Evolutionary conservation across 2,888 invertebrate genomes (phyloP), one percentile per base, ranked within the genome.

Genomic region (Odiellus spinosus): DNA sequence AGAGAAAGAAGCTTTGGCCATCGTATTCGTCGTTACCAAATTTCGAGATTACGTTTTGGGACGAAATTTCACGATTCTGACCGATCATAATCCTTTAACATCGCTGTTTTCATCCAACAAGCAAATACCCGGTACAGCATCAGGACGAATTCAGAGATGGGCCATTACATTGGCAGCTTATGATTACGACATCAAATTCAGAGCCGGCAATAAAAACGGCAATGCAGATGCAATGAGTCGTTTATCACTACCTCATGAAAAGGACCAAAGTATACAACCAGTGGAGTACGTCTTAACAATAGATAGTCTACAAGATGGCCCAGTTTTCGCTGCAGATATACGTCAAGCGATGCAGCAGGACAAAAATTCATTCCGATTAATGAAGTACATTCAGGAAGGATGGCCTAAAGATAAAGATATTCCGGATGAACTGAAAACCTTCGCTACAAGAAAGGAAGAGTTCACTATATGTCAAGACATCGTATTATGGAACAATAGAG

Each of bases 11-110:
- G 63, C 64, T 26, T 54, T 64, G 21, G 54, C 61, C 12, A 51
- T 67, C 4, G 58, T 67, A 12, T 69, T 59, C 49, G 65, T 62
- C 1, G 59, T 66, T 2, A 57, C 59, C 20, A 62, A 62, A 53
- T 69, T 67, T 55, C 61, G 64, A 44, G 56, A 62, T 20, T 68
- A 63, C 52, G 41, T 69, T 1, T 63, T 56, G 49, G 67, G 66
- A 3, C 54, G 61, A 12, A 54, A 59, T 11, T 70, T 70, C 53
- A 63, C 62, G 2, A 52, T 67, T 11, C 38, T 58, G 6, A 67
- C 64, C 0, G 66, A 67, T 51, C 63, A 66, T 48, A 58, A 64
- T 47, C 65, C 69, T 0, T 50, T 71, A 3, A 61, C 56, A 5
- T 35, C 15, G 21, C 11, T 35, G 2, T 35, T 42, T 34, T 34